phyloP scores from a whole-genome alignment of 2,888 invertebrate species.

The Nomada fabriciana region DNA sequence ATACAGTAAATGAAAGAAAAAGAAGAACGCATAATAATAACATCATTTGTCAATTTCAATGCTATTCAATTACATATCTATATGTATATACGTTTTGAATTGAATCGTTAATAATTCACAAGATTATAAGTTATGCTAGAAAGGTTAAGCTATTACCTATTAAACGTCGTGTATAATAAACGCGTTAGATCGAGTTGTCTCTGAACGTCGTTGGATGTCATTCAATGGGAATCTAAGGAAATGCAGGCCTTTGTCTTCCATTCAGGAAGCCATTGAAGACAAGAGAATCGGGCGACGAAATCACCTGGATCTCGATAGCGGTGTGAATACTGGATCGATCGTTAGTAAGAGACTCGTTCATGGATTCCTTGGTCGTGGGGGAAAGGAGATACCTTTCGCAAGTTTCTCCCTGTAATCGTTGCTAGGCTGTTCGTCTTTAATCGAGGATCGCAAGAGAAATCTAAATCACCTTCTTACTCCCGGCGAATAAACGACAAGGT shows the following conservation, averaged over 20 bases:
- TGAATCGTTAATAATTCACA: background rate
- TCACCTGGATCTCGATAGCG: conserved; percentile 50
- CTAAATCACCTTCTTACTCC: conserved; percentile 44
- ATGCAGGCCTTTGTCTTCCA: conserved; percentile 65
- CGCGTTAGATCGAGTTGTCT: conserved; percentile 27
- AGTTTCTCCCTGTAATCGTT: conserved; percentile 55
- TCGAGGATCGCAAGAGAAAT: conserved; percentile 54
- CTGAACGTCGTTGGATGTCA: conserved; percentile 52
- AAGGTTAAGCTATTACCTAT: background rate
- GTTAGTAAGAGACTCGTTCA: conserved; percentile 54
- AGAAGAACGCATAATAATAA: too few relatives aligned
- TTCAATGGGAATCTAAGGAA: conserved; percentile 55
- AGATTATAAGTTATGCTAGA: conserved; percentile 19
- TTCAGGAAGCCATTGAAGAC: conserved; percentile 54
- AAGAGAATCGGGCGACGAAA: conserved; percentile 56
- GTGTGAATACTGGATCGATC: conserved; percentile 62
- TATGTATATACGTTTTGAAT: background rate
- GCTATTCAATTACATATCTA: too few relatives aligned
- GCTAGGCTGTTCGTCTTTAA: conserved; percentile 58
- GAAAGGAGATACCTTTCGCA: conserved; percentile 43
- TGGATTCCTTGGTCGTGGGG: conserved; percentile 34
- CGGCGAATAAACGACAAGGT: conserved; percentile 15
- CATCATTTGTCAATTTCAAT: too few relatives aligned
- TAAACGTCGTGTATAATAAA: conserved; percentile 34
- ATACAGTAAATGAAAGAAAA: too few relatives aligned